Conservation (phyloP, 2,888 invertebrate species). For the Pinctada fucata region DNA sequence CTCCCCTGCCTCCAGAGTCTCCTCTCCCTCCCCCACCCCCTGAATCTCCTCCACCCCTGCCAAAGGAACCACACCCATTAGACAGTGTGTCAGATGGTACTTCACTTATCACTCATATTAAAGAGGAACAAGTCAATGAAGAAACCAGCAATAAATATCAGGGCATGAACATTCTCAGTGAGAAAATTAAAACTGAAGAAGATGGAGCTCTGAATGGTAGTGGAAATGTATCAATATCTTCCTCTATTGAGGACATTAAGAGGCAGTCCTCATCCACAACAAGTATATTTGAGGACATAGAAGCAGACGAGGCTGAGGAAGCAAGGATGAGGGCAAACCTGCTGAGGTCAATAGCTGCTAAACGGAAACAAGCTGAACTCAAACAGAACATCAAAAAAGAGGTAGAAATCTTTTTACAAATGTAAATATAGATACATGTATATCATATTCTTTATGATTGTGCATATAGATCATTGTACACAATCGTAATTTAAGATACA, state of each 20-base stretch:
- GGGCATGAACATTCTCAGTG: not conserved
- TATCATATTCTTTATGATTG: no score
- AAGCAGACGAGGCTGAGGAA: conserved; percentile 58
- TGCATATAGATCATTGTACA: no score
- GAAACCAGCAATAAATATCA: not conserved
- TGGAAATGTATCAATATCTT: not conserved
- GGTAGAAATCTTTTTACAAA: conserved; percentile 10
- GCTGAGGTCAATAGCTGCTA: conserved; percentile 57
- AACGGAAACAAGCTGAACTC: conserved; percentile 51
- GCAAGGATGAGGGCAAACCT: conserved; percentile 61
- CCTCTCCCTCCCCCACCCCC: conserved; percentile 53
- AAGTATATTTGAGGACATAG: conserved; percentile 25
- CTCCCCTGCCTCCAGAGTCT: conserved; percentile 49
- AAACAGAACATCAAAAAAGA: conserved; percentile 40
- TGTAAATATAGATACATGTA: no score
- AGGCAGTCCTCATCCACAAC: conserved; percentile 17
- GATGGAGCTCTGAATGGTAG: not conserved
- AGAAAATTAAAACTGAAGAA: no score
- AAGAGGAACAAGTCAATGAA: not conserved
- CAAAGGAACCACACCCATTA: conserved; percentile 34
- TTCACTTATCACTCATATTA: conserved; percentile 8
- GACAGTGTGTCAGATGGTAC: conserved; percentile 1
- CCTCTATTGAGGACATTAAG: not conserved
- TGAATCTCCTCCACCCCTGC: conserved; percentile 47
- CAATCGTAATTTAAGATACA: no score